These are phyloP conservation scores for Ferrisia virgata DNA, from an alignment of 2,888 invertebrate genomes.

Conservation along the genomic window DNA sequence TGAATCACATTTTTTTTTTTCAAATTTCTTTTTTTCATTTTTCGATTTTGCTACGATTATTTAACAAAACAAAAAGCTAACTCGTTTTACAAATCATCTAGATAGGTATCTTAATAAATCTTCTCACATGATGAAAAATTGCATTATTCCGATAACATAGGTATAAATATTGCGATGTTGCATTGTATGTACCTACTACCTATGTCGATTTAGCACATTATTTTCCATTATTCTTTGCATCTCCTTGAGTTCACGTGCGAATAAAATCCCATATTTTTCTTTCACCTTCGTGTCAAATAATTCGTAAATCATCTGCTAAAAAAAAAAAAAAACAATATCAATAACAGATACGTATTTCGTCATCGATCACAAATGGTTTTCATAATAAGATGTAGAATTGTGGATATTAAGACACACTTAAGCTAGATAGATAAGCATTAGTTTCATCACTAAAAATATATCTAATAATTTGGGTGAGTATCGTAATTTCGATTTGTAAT, in stretches of 20 bases:
- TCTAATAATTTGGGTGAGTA: no score
- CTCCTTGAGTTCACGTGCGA: constrained; percentile 2
- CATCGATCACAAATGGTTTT: no score
- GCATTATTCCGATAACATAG: background rate
- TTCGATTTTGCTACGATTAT: background rate
- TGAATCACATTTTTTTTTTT: no score
- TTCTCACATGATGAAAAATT: background rate
- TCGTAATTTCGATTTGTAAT: no score
- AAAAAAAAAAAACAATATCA: background rate
- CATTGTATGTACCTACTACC: no score
- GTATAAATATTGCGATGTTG: background rate
- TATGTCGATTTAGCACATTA: constrained; percentile 1
- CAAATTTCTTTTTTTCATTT: background rate
- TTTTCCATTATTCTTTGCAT: constrained; percentile 19
- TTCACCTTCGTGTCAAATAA: constrained; percentile 14
- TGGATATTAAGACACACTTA: background rate
- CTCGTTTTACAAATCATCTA: background rate
- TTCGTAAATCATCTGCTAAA: background rate
- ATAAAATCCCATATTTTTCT: background rate
- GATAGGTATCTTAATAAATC: background rate
- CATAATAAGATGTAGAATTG: no score
- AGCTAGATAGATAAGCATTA: no score
- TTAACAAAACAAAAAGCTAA: background rate
- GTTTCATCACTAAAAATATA: no score
- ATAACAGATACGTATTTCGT: no score